A percentile compares a stretch with the other conserved stretches of the same genome.
These are phyloP conservation scores for Therioaphis trifolii DNA, from an alignment of 2,888 invertebrate genomes.

Conservation along the genomic window DNA sequence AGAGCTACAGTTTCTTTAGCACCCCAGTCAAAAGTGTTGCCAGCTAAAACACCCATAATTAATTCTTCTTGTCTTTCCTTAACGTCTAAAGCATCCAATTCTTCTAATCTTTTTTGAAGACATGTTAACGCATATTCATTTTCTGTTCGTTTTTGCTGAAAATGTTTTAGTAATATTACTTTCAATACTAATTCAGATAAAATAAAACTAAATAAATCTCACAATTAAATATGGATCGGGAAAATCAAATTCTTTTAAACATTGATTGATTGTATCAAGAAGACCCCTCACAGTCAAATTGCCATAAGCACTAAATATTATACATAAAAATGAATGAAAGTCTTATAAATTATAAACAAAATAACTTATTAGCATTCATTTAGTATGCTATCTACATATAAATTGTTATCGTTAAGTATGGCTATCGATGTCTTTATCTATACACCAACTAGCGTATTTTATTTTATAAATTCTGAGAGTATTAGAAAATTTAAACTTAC, in stretches of 20 bases:
- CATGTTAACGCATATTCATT: constrained; percentile 82
- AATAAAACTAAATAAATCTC: constrained; percentile 65
- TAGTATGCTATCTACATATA: too few relatives aligned
- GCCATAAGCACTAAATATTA: constrained; percentile 75
- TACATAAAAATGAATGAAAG: constrained; percentile 29
- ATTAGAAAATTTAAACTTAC: too few relatives aligned
- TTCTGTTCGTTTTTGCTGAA: constrained; percentile 86
- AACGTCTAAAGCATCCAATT: constrained; percentile 69
- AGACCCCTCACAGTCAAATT: constrained; percentile 89
- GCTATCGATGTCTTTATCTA: too few relatives aligned
- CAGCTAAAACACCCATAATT: constrained; percentile 75
- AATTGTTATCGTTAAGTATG: too few relatives aligned
- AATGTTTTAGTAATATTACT: constrained; percentile 68
- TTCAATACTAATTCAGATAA: not conserved
- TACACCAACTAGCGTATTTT: too few relatives aligned
- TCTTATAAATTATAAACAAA: not conserved
- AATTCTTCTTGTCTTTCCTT: constrained; percentile 68
- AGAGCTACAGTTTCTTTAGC: constrained; percentile 89
- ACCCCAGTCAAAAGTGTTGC: constrained; percentile 99
- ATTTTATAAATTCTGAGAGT: too few relatives aligned
- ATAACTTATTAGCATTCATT: too few relatives aligned
- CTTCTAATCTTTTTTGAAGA: constrained; percentile 72
- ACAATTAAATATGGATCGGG: constrained; percentile 82
- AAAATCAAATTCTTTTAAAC: constrained; percentile 89
- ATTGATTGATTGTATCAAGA: constrained; percentile 91